Evolutionary conservation across 2,797 vertebrate genomes (phyloP), one percentile per base, ranked within the genome.

Genomic region (Austrolebias charrua): DNA sequence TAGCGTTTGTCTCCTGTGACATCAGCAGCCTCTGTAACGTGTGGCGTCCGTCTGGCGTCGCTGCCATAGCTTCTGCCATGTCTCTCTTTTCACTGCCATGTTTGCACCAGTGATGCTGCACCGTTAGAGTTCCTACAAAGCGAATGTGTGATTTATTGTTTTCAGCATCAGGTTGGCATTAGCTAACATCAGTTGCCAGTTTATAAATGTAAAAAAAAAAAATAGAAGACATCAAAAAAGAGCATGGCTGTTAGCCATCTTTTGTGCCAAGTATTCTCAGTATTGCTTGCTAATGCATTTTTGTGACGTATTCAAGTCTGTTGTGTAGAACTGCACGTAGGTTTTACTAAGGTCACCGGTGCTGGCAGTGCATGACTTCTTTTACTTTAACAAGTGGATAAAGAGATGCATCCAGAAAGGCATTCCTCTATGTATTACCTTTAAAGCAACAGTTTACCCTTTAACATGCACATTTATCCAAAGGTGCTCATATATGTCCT

Each of bases 341-440:
- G 71, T 64, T 67, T 79, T 35, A 24, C 53, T 2, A 53, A 63
- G 57, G 60, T 77, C 15, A 73, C 68, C 62, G 75, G 76, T 81
- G 80, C 86, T 84, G 78, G 82, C 77, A 80, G 75, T 85, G 87
- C 84, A 87, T 88, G 88, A 80, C 75, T 84, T 79, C 65, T 73
- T 85, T 88, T 82, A 79, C 78, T 66, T 72, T 60, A 80, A 79
- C 69, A 69, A 70, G 85, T 91, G 89, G 82, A 90, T 80, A 87
- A 92, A 91, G 89, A 91, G 90, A 90, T 84, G 70, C 87, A 86
- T 86, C 84, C 72, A 84, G 84, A 85, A 80, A 80, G 80, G 48
- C 62, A 67, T 69, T 80, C 75, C 73, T 89, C 63, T 91, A 81
- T 88, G 77, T 75, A 43, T 88, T 84, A 86, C 89, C 84, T 91